Percentiles rank a stretch among this genome's conserved stretches.
Conservation (phyloP, 2,888 invertebrate genomes). For the Cyaniris semiargus region DNA sequence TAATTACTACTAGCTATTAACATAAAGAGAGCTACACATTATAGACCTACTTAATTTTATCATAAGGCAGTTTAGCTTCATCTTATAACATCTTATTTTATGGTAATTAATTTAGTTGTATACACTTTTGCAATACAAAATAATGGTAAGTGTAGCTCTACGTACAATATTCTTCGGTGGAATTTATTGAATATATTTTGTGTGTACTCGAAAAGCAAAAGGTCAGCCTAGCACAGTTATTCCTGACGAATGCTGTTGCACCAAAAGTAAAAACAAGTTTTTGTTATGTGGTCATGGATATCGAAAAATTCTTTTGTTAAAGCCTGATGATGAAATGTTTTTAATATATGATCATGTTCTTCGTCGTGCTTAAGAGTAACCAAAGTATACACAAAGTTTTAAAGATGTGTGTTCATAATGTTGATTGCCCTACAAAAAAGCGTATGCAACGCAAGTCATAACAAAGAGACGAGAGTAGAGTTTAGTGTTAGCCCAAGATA, state of each 20-base stretch:
- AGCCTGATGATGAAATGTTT: not conserved
- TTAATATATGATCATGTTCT: not conserved
- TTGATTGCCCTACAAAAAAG: not conserved
- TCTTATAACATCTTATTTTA: not conserved
- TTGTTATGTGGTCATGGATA: constrained; percentile 21
- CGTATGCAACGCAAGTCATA: too few relatives aligned
- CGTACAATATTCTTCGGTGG: not conserved
- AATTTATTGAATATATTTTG: not conserved
- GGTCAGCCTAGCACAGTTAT: not conserved
- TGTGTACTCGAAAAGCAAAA: not conserved
- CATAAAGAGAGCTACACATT: not conserved
- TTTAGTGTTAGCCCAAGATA: too few relatives aligned
- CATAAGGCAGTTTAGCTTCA: not conserved
- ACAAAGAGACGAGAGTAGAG: too few relatives aligned
- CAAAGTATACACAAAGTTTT: not conserved
- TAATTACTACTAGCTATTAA: not conserved
- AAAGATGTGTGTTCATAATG: not conserved
- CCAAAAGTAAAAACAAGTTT: constrained; percentile 18
- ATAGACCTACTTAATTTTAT: not conserved
- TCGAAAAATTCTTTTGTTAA: constrained; percentile 15
- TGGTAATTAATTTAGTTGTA: not conserved
- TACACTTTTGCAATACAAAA: not conserved
- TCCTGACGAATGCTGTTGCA: constrained; percentile 9
- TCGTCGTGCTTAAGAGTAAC: not conserved
- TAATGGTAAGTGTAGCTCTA: not conserved